phyloP scores from a whole-genome alignment of 2,113 vertebrate species.

The Brevimyrus niger region DNA sequence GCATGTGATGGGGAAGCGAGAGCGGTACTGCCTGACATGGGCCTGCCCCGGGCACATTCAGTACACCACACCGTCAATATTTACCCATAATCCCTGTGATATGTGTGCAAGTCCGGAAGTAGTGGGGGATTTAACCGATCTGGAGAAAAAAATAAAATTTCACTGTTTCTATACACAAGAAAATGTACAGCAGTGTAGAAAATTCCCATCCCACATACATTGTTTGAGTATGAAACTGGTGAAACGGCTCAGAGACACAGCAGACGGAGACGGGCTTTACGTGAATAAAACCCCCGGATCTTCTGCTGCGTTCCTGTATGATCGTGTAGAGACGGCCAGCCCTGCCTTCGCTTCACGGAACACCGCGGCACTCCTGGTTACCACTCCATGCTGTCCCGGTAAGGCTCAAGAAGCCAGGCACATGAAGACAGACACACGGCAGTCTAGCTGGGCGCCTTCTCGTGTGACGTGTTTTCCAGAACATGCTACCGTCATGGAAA shows the following conservation, averaged over 20 bases:
- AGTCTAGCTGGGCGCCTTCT: not conserved
- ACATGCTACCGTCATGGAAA: conserved; percentile 49
- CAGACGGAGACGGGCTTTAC: not conserved
- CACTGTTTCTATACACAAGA: not conserved
- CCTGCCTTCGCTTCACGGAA: not conserved
- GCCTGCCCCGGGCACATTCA: not conserved
- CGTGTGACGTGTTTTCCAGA: conserved; percentile 30
- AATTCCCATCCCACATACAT: not conserved
- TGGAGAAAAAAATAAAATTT: not conserved
- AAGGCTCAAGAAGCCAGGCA: not conserved
- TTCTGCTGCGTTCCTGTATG: not conserved
- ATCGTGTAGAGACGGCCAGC: not conserved
- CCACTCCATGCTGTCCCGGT: not conserved
- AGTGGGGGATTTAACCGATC: not conserved
- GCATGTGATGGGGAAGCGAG: not conserved
- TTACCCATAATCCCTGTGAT: not conserved
- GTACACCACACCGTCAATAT: not conserved
- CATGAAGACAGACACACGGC: not conserved
- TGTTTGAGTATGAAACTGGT: not conserved
- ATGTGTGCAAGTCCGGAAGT: not conserved
- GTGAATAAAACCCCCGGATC: not conserved
- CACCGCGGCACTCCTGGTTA: not conserved
- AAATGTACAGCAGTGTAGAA: not conserved
- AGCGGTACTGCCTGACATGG: not conserved
- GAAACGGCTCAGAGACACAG: not conserved